phyloP scores from a whole-genome alignment of 53 echinoderm and acorn worm genomes.

The Antedon mediterranea region DNA sequence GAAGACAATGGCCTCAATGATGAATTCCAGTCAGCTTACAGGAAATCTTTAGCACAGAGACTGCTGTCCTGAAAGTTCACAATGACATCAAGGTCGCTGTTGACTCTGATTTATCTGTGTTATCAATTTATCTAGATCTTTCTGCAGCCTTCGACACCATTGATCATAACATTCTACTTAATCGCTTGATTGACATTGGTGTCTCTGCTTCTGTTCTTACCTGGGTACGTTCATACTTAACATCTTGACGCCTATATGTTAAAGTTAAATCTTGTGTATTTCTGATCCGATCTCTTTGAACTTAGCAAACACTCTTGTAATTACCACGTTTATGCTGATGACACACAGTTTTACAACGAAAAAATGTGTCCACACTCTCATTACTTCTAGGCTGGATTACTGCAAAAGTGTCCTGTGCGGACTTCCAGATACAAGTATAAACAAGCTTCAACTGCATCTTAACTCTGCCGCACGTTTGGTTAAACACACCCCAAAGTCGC shows the following conservation, averaged over 20 bases:
- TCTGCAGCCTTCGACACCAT: constrained; percentile 17
- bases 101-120: background rate
- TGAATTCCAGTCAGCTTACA: constrained; percentile 15
- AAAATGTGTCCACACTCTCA: background rate
- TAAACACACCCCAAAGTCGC: background rate
- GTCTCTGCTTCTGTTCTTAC: constrained; percentile 7
- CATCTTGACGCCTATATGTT: constrained; percentile 11
- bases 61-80: constrained; percentile 10
- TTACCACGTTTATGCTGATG: constrained; percentile 23
- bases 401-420: background rate
- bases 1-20: background rate
- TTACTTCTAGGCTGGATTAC: background rate
- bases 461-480: background rate
- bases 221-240: constrained; percentile 23
- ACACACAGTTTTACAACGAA: background rate
- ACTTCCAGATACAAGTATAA: background rate
- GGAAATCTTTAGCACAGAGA: constrained; percentile 17
- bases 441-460: background rate
- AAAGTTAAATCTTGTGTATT: constrained; percentile 13
- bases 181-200: background rate
- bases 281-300: constrained; percentile 16
- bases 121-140: constrained; percentile 12
- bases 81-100: constrained; percentile 13
- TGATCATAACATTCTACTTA: constrained; percentile 8
- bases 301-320: constrained; percentile 4